These are phyloP conservation scores for Alloscopus bannaensis DNA, from an alignment of 2,888 invertebrate genomes.

Conservation along the genomic window DNA sequence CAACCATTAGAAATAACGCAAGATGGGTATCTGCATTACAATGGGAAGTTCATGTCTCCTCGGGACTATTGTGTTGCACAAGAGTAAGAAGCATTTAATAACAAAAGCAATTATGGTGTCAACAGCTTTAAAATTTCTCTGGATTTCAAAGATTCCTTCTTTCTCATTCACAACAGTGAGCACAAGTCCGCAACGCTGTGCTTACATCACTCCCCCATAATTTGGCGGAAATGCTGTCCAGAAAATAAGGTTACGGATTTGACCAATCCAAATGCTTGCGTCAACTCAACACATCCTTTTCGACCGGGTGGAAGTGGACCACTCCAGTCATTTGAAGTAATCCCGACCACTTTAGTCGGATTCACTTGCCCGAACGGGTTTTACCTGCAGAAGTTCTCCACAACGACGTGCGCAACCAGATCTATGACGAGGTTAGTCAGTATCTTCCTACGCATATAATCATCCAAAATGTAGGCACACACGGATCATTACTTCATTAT, in stretches of 20 bases:
- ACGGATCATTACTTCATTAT: not conserved
- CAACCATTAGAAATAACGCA: conserved; percentile 28
- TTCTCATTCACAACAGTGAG: conserved; percentile 4
- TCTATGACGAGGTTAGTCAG: conserved; percentile 19
- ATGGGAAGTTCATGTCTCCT: conserved; percentile 37
- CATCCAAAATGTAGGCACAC: not conserved
- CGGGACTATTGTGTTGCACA: conserved; percentile 39
- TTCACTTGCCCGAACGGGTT: conserved; percentile 47
- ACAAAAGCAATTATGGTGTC: not conserved
- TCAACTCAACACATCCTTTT: conserved; percentile 23
- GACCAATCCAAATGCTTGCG: conserved; percentile 12
- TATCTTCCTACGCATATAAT: conserved; percentile 1
- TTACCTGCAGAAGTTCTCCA: conserved; percentile 24
- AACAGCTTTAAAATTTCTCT: not conserved
- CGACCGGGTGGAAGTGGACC: conserved; percentile 5
- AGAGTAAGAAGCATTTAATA: conserved; percentile 4
- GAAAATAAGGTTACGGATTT: conserved; percentile 29
- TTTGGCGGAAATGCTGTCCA: conserved; percentile 59
- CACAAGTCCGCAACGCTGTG: conserved; percentile 20
- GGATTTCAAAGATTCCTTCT: not conserved
- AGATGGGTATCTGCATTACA: conserved; percentile 46
- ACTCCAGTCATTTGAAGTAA: conserved; percentile 6
- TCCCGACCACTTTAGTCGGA: not conserved
- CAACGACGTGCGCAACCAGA: conserved; percentile 12
- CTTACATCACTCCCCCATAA: not conserved